Percentiles rank a stretch among this genome's conserved stretches.
These are phyloP conservation scores for Scytalopus superciliaris DNA, from an alignment of 2,113 vertebrate genomes.

Conservation along the genomic window DNA sequence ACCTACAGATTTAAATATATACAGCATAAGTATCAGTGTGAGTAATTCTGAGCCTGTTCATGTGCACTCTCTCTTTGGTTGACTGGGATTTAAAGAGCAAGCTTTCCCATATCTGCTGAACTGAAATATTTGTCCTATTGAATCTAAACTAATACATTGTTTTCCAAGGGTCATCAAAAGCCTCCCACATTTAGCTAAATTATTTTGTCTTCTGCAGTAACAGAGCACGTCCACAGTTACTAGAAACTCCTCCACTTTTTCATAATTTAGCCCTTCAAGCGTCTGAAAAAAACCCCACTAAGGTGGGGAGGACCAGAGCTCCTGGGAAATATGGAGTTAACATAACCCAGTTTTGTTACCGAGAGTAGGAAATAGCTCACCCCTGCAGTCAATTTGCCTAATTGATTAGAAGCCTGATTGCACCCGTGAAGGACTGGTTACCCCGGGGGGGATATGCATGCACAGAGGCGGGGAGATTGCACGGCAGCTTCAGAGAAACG, in stretches of 20 bases:
- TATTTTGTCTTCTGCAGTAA: neutral
- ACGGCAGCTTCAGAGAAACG: neutral
- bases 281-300: too few species aligned
- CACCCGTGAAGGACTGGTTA: neutral
- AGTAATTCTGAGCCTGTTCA: neutral
- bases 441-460: neutral
- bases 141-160: neutral
- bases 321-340: neutral
- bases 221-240: neutral
- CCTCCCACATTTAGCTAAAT: neutral
- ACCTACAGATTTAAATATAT: neutral
- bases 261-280: neutral
- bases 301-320: neutral
- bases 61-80: neutral
- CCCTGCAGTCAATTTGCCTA: conserved; percentile 51
- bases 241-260: neutral
- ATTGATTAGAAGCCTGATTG: conserved; percentile 57
- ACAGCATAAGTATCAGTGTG: neutral
- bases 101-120: neutral
- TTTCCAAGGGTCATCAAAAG: neutral
- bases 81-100: neutral
- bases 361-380: conserved; percentile 12
- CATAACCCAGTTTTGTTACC: neutral
- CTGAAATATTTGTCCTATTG: neutral
- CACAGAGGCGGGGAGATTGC: neutral